Percentiles rank a stretch among this genome's conserved stretches.
Conservation (phyloP, 2,888 invertebrate species). For the Lordiphosa fenestrarum region DNA sequence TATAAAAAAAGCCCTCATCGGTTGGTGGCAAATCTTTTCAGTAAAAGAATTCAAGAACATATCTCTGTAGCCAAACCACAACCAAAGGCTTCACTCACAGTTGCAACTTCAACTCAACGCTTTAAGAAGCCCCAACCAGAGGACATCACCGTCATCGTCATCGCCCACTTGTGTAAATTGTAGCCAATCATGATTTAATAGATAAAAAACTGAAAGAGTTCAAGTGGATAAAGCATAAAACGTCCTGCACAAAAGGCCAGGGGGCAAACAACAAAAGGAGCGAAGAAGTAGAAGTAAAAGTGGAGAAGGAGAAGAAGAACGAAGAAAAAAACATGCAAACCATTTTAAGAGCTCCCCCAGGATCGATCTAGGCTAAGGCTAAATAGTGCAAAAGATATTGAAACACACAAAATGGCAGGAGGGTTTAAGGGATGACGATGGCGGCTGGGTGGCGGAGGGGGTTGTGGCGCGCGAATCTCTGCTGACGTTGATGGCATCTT, state of each 20-base stretch:
- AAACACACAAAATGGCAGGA: constrained; percentile 11
- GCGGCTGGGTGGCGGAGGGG: constrained; percentile 5
- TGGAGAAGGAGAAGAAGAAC: background rate
- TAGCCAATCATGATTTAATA: constrained; percentile 73
- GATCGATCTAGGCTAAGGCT: constrained; percentile 63
- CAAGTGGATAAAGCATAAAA: constrained; percentile 72
- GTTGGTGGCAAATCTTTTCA: too few species aligned
- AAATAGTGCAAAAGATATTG: constrained; percentile 53
- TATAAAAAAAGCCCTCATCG: too few species aligned
- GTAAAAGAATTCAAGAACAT: background rate
- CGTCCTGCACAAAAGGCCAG: constrained; percentile 56
- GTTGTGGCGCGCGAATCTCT: background rate
- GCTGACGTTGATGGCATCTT: constrained; percentile 30
- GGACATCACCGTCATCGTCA: constrained; percentile 15
- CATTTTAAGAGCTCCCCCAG: constrained; percentile 62
- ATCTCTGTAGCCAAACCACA: constrained; percentile 9
- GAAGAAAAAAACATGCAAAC: constrained; percentile 36
- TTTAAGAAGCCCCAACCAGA: constrained; percentile 16
- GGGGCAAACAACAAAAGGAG: constrained; percentile 9
- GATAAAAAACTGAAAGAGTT: constrained; percentile 71
- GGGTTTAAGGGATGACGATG: constrained; percentile 17
- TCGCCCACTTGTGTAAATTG: constrained; percentile 67
- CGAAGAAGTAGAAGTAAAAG: background rate
- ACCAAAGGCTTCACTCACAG: constrained; percentile 19
- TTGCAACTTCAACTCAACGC: constrained; percentile 17